Conservation (phyloP, 2,888 invertebrate genomes). For the Trypoxylon attenuatum region DNA sequence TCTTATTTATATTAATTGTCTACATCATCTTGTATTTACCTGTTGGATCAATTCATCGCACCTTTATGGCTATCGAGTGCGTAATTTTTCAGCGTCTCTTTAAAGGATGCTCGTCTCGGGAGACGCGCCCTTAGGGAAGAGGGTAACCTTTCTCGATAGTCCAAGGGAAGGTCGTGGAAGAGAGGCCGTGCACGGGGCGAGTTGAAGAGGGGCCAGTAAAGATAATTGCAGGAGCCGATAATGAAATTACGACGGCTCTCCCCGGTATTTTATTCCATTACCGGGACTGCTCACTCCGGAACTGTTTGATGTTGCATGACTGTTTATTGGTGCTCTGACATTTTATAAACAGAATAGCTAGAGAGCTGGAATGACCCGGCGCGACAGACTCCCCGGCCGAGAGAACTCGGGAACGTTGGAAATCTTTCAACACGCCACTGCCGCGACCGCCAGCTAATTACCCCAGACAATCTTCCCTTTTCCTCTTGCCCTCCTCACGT, state of each 20-base stretch:
- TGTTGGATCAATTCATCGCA: neutral
- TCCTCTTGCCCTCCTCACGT: neutral
- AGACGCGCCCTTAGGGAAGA: conserved; percentile 17
- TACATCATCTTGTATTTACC: neutral
- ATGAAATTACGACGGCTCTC: conserved; percentile 62
- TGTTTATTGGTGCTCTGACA: conserved; percentile 78
- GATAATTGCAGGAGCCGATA: conserved; percentile 62
- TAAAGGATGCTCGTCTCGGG: neutral
- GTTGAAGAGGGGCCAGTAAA: conserved; percentile 5
- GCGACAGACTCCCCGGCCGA: conserved; percentile 34
- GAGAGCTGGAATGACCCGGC: conserved; percentile 40
- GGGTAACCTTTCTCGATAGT: conserved; percentile 24
- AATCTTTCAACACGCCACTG: conserved; percentile 54
- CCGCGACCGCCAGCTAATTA: conserved; percentile 61
- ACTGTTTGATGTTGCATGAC: conserved; percentile 75
- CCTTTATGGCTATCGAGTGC: neutral
- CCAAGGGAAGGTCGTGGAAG: conserved; percentile 8
- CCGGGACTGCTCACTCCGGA: conserved; percentile 34
- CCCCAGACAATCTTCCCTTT: conserved; percentile 49
- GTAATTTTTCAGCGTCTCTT: neutral
- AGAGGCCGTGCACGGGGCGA: neutral
- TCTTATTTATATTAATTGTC: too few relatives aligned
- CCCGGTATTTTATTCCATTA: conserved; percentile 22
- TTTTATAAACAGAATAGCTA: conserved; percentile 72
- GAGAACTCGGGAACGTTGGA: too few relatives aligned